Evolutionary conservation across 2,797 vertebrate species (phyloP).

Genomic region (Lophius americanus): DNA sequence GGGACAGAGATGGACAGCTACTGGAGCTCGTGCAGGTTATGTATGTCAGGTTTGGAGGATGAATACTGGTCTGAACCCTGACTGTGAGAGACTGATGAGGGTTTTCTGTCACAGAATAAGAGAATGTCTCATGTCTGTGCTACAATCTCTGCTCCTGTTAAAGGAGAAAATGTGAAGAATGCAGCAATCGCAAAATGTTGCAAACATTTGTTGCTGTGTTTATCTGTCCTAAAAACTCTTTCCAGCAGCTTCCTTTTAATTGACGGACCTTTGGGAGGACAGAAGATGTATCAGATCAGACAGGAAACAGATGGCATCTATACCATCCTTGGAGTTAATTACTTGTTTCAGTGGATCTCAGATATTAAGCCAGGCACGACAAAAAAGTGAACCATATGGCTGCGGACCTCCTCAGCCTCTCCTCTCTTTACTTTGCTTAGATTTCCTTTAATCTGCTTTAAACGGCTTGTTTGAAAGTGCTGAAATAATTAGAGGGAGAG

Average conservation of each 20-base stretch:
- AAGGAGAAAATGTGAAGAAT: constrained; percentile 2
- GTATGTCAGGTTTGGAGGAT: no score
- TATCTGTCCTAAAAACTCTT: constrained; percentile 11
- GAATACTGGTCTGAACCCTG: neutral
- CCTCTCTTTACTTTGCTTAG: constrained; percentile 42
- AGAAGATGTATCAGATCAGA: constrained; percentile 12
- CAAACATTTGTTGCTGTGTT: constrained; percentile 10
- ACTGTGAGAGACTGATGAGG: neutral
- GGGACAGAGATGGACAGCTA: no score
- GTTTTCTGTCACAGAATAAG: neutral
- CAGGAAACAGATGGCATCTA: constrained; percentile 44
- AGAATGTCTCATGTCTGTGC: neutral
- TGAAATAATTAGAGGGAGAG: constrained; percentile 55
- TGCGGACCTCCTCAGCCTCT: constrained; percentile 50
- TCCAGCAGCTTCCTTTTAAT: constrained; percentile 8
- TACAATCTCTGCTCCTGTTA: neutral
- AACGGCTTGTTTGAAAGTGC: constrained; percentile 53
- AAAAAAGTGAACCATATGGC: constrained; percentile 52
- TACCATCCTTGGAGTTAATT: constrained; percentile 56
- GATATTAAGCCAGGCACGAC: constrained; percentile 54
- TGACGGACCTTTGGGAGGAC: neutral
- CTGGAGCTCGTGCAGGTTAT: no score
- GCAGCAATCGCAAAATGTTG: neutral
- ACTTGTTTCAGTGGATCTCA: constrained; percentile 55
- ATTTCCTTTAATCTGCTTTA: constrained; percentile 61